A percentile compares a stretch with the other conserved stretches of the same genome.
Evolutionary conservation across 1,140 invertebrate genomes (phyloP).

Genomic region (Orchesella cincta): DNA sequence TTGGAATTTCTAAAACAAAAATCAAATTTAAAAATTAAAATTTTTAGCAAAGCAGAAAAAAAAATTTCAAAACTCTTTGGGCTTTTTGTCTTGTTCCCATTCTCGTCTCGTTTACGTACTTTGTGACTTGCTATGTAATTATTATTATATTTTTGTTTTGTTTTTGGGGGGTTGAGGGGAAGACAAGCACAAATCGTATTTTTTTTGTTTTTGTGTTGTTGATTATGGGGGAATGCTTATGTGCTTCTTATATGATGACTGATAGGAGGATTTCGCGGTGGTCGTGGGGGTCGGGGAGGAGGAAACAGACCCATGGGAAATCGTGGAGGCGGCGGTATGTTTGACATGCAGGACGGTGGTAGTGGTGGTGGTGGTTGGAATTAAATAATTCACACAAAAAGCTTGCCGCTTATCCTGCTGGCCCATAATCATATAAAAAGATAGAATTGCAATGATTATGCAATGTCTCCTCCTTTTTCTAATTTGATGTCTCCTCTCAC

Average conservation of each 20-base stretch:
- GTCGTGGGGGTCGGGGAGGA: constrained; percentile 49
- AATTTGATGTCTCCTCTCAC: constrained; percentile 11
- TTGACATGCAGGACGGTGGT: constrained; percentile 43
- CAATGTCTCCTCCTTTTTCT: constrained; percentile 1
- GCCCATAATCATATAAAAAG: constrained; percentile 32
- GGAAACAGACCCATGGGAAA: constrained; percentile 32
- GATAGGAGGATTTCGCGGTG: constrained; percentile 58
- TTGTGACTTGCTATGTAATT: constrained; percentile 17
- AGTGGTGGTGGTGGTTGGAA: constrained; percentile 47
- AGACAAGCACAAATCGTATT: background rate
- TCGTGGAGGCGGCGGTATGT: constrained; percentile 45
- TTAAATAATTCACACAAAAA: constrained; percentile 33
- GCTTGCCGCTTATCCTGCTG: constrained; percentile 45
- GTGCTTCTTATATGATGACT: constrained; percentile 14
- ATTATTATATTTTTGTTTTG: background rate
- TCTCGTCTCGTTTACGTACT: constrained; percentile 23
- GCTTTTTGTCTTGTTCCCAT: constrained; percentile 23
- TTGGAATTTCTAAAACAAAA: too few species aligned
- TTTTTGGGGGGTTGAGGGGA: background rate
- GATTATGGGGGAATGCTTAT: constrained; percentile 12
- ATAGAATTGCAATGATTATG: background rate
- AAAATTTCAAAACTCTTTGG: background rate
- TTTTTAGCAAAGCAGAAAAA: too few species aligned
- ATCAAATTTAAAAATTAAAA: too few species aligned
- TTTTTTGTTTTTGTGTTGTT: constrained; percentile 24